Percentiles rank a stretch among this genome's conserved stretches.
phyloP scores from a whole-genome alignment of 2,888 invertebrate genomes.

The Polyploca ridens region DNA sequence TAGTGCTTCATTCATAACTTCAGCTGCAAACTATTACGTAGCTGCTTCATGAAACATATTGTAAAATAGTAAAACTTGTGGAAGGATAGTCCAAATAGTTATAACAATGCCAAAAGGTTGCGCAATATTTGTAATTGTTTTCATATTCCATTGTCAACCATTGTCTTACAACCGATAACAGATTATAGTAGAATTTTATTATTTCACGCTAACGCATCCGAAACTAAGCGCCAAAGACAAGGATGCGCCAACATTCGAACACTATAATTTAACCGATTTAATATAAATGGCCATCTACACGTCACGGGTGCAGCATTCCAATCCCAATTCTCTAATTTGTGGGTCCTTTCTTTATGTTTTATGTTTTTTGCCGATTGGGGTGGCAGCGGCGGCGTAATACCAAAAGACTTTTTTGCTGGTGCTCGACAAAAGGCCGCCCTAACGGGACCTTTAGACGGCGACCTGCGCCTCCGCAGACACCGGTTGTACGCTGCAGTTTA shows the following conservation, averaged over 20 bases:
- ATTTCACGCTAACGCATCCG: background rate
- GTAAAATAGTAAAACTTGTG: no score
- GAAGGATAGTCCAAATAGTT: no score
- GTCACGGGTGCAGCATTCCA: slow-evolving; percentile 80
- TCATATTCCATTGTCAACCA: background rate
- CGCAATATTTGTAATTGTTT: background rate
- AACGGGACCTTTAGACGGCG: slow-evolving; percentile 67
- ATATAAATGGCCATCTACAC: slow-evolving; percentile 56
- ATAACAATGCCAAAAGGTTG: no score
- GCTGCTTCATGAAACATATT: no score
- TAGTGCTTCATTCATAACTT: background rate
- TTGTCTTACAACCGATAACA: no score
- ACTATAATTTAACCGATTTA: slow-evolving; percentile 60
- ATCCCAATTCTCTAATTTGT: slow-evolving; percentile 76
- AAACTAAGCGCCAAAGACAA: slow-evolving; percentile 36
- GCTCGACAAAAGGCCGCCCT: slow-evolving; percentile 73
- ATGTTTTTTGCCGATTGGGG: slow-evolving; percentile 72
- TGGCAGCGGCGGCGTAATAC: slow-evolving; percentile 62
- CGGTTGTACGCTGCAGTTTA: slow-evolving; percentile 38
- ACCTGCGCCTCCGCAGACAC: slow-evolving; percentile 42
- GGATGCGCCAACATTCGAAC: slow-evolving; percentile 35
- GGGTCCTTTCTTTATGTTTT: slow-evolving; percentile 76
- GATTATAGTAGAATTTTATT: background rate
- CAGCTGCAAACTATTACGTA: no score
- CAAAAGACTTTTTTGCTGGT: slow-evolving; percentile 69